phyloP scores from a whole-genome alignment of 2,113 vertebrate species.

The Crotalus helleri region DNA sequence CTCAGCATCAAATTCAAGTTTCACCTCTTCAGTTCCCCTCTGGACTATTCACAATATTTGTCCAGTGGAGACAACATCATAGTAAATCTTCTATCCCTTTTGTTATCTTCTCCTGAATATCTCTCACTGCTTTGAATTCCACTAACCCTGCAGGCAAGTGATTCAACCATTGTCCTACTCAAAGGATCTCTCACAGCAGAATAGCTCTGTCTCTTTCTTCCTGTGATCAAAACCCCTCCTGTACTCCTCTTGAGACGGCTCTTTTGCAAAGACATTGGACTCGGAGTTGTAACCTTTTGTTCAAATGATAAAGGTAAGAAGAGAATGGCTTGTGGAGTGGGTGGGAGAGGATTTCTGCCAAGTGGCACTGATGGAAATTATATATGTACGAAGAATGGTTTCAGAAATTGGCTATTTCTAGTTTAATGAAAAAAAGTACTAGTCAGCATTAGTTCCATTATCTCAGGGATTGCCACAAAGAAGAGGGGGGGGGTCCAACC shows the following conservation, averaged over 20 bases:
- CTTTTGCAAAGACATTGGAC: constrained; percentile 26
- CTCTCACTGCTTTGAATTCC: constrained; percentile 2
- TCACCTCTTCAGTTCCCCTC: neutral
- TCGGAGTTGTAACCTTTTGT: constrained; percentile 15
- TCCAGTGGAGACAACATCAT: neutral
- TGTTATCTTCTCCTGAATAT: neutral
- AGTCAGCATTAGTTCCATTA: neutral
- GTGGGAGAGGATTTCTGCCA: constrained; percentile 17
- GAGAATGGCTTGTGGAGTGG: neutral
- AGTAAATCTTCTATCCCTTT: neutral
- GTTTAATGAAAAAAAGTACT: neutral
- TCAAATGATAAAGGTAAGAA: constrained; percentile 17
- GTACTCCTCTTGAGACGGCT: neutral
- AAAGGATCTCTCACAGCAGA: neutral
- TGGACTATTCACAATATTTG: neutral
- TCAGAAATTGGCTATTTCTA: neutral
- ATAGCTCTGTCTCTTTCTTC: neutral
- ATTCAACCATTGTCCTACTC: neutral
- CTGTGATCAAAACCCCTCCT: constrained; percentile 10
- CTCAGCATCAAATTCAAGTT: neutral
- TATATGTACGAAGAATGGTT: neutral
- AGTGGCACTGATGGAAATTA: constrained; percentile 37
- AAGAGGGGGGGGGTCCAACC: neutral
- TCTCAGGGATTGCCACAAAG: neutral
- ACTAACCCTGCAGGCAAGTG: constrained; percentile 1